These are phyloP conservation scores for Penelope pileata DNA, from an alignment of 2,113 vertebrate genomes.

Conservation along the genomic window DNA sequence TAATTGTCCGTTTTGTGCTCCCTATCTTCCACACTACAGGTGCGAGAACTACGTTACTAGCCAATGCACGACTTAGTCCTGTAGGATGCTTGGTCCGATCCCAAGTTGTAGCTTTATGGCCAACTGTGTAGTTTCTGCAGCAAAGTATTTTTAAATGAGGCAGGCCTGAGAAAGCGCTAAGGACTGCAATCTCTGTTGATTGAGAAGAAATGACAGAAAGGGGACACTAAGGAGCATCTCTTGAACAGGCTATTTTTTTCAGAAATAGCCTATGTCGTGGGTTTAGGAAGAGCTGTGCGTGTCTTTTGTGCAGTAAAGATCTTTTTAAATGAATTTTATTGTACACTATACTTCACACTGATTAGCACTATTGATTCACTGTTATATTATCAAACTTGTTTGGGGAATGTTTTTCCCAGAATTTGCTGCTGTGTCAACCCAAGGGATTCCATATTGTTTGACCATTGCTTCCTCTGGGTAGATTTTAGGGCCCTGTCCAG, in stretches of 20 bases:
- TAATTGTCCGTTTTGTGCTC: neutral
- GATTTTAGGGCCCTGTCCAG: neutral
- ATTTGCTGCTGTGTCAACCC: neutral
- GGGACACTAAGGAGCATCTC: neutral
- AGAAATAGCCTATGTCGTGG: neutral
- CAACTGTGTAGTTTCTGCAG: neutral
- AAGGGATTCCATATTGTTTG: neutral
- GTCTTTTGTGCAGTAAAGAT: neutral
- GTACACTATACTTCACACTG: neutral
- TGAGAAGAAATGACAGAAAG: constrained; percentile 52
- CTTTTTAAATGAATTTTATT: neutral
- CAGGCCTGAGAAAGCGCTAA: constrained; percentile 1
- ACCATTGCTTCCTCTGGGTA: neutral
- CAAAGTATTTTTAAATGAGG: constrained; percentile 42
- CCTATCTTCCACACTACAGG: neutral
- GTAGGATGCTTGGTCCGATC: neutral
- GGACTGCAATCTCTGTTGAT: neutral
- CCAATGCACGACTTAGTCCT: neutral
- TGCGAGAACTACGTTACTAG: neutral
- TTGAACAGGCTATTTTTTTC: neutral
- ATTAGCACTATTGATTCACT: neutral
- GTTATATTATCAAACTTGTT: neutral
- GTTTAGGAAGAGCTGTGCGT: neutral
- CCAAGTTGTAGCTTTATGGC: neutral
- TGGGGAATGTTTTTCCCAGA: neutral